Conservation (phyloP, 2,888 invertebrate genomes). For the Endomychus coccineus region DNA sequence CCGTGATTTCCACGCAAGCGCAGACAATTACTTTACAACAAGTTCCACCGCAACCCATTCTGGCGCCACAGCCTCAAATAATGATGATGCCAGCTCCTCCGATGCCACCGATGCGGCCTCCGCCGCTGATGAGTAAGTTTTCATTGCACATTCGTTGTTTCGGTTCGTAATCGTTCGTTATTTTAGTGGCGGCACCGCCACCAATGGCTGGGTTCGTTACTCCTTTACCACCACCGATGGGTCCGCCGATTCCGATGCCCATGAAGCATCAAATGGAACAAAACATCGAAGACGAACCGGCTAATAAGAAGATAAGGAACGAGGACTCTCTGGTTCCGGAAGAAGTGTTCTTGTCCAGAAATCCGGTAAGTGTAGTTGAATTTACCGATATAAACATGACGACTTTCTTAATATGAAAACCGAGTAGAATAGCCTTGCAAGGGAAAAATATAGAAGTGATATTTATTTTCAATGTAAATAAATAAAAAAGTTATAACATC, state of each 20-base stretch:
- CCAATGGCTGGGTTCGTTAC: constrained; percentile 46
- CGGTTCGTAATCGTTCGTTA: background rate
- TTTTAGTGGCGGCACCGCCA: constrained; percentile 44
- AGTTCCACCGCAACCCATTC: constrained; percentile 46
- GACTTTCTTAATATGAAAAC: no score
- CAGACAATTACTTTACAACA: constrained; percentile 42
- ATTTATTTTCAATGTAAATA: no score
- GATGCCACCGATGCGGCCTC: constrained; percentile 51
- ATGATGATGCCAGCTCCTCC: constrained; percentile 58
- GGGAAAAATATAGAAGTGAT: no score
- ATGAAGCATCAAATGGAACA: constrained; percentile 48
- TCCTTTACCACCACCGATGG: constrained; percentile 37
- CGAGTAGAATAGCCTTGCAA: no score
- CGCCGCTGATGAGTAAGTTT: constrained; percentile 51
- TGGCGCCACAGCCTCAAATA: constrained; percentile 48
- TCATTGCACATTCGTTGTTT: background rate
- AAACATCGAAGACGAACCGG: constrained; percentile 71
- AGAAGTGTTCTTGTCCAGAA: constrained; percentile 64
- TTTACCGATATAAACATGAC: no score
- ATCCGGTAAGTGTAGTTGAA: constrained; percentile 51
- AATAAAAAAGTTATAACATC: no score
- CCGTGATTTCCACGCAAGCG: constrained; percentile 48
- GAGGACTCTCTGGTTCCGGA: constrained; percentile 93
- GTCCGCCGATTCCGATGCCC: constrained; percentile 39
- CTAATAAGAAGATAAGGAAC: constrained; percentile 78